phyloP scores from a whole-genome alignment of 2,113 vertebrate species.

The Gyps fulvus region DNA sequence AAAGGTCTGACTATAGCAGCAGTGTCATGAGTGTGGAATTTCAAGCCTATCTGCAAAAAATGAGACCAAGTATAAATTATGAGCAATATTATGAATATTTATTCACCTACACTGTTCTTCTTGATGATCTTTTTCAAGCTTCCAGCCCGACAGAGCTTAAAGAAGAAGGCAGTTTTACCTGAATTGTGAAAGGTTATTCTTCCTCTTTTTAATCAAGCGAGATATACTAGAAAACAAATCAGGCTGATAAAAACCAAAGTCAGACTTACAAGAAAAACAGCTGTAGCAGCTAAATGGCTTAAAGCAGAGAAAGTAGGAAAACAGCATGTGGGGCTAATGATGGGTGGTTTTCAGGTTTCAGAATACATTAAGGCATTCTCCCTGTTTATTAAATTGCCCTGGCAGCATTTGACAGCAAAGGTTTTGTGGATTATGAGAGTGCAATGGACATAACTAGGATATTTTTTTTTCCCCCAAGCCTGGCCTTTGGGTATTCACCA shows the following conservation, averaged over 20 bases:
- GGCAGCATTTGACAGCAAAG: constrained; percentile 59
- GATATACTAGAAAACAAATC: constrained; percentile 58
- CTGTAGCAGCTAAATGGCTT: constrained; percentile 61
- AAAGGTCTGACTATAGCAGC: neutral
- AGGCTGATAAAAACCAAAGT: constrained; percentile 53
- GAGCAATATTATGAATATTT: constrained; percentile 54
- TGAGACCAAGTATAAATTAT: constrained; percentile 31
- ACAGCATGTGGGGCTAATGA: constrained; percentile 59
- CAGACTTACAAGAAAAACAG: constrained; percentile 56
- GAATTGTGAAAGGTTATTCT: constrained; percentile 22
- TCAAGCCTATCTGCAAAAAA: constrained; percentile 27
- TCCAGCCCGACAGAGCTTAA: neutral
- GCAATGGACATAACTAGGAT: constrained; percentile 49
- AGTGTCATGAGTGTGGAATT: neutral
- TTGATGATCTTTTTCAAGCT: constrained; percentile 42
- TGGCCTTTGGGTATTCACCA: constrained; percentile 26
- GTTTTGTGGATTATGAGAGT: constrained; percentile 44
- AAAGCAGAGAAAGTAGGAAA: constrained; percentile 51
- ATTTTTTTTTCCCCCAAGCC: neutral
- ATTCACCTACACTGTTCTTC: constrained; percentile 42
- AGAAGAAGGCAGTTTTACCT: constrained; percentile 15
- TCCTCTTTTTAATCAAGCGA: constrained; percentile 42
- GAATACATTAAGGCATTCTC: constrained; percentile 59
- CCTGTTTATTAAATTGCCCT: constrained; percentile 61
- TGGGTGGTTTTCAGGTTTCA: constrained; percentile 64